These are phyloP conservation scores for Crioceris asparagi DNA, from an alignment of 2,888 invertebrate species.

Conservation along the genomic window DNA sequence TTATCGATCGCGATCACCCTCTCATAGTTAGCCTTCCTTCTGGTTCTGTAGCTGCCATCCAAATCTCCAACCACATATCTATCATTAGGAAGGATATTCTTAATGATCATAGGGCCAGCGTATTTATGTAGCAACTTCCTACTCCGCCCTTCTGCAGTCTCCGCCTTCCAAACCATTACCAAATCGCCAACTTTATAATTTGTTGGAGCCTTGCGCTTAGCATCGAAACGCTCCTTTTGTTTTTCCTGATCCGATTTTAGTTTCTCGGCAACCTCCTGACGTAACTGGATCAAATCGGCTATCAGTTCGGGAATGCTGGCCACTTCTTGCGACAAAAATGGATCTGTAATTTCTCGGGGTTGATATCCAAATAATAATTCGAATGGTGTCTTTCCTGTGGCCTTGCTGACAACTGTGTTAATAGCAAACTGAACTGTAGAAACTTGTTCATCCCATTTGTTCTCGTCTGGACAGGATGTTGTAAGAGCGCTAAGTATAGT, in stretches of 20 bases:
- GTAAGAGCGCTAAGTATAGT: constrained; percentile 23
- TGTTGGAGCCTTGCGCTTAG: constrained; percentile 10
- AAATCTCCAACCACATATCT: constrained; percentile 16
- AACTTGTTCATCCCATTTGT: constrained; percentile 29
- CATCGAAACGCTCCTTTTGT: constrained; percentile 14
- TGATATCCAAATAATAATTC: constrained; percentile 13
- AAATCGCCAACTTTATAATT: constrained; percentile 14
- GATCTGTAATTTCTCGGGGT: constrained; percentile 10
- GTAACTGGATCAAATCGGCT: no score
- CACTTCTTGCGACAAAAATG: constrained; percentile 9
- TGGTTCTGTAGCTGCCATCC: constrained; percentile 8
- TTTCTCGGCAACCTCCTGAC: no score
- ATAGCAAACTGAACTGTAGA: constrained; percentile 25
- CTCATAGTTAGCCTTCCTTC: constrained; percentile 10
- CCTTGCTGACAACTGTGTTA: constrained; percentile 19
- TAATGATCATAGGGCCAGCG: constrained; percentile 14
- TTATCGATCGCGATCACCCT: constrained; percentile 13
- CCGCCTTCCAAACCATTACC: constrained; percentile 11
- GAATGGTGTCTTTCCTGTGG: constrained; percentile 14
- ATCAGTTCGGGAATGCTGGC: no score
- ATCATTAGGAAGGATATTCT: constrained; percentile 14
- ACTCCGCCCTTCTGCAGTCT: constrained; percentile 7
- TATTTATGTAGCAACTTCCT: constrained; percentile 12
- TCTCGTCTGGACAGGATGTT: constrained; percentile 21
- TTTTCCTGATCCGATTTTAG: constrained; percentile 4